Evolutionary conservation across 2,797 vertebrate genomes (phyloP).

Genomic region (Artibeus jamaicensis): DNA sequence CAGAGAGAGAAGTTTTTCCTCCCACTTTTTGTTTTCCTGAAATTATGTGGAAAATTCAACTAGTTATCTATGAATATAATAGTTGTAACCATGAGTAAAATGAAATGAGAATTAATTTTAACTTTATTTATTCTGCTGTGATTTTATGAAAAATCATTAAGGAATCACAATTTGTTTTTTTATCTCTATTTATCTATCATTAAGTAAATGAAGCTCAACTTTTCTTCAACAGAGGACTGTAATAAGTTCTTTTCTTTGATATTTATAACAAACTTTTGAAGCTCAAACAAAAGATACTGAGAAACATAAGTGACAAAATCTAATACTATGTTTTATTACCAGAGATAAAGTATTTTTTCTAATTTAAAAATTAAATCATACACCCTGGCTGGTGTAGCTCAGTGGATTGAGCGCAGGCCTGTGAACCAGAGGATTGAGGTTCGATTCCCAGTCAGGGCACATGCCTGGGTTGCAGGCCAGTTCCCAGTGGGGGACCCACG

Average conservation of each 20-base stretch:
- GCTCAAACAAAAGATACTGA: neutral
- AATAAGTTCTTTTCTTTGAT: neutral
- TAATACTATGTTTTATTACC: neutral
- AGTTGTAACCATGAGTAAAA: neutral
- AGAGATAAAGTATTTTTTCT: slow-evolving; percentile 8
- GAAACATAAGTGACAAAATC: neutral
- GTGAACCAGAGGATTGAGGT: too few relatives aligned
- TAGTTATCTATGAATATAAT: neutral
- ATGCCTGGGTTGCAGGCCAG: too few relatives aligned
- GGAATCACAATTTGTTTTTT: neutral
- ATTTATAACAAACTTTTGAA: slow-evolving; percentile 2
- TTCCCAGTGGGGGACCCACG: too few relatives aligned
- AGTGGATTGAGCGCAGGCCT: too few relatives aligned
- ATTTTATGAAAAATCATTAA: neutral
- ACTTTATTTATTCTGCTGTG: neutral
- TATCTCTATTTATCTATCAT: neutral
- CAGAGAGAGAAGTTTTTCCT: neutral
- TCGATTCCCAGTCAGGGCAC: too few relatives aligned
- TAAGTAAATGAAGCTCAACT: neutral
- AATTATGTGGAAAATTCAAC: neutral
- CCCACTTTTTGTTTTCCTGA: neutral
- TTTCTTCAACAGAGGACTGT: neutral
- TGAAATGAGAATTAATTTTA: neutral
- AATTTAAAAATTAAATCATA: slow-evolving; percentile 22
- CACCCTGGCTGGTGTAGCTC: too few relatives aligned